phyloP scores from a whole-genome alignment of 2,888 invertebrate genomes.

The Cheilosia variabilis region DNA sequence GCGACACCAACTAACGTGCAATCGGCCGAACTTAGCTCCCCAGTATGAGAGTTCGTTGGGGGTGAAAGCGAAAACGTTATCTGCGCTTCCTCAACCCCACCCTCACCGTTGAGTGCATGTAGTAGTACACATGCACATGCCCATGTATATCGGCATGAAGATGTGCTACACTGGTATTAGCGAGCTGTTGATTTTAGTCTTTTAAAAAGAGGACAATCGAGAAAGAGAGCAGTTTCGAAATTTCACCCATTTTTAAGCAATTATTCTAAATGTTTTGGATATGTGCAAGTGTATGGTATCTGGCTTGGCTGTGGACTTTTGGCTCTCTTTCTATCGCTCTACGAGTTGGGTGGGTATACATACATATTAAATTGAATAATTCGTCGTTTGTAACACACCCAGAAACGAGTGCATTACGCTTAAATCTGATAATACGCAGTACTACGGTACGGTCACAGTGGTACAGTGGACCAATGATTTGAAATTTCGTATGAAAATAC shows the following conservation, averaged over 20 bases:
- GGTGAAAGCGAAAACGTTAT: conserved; percentile 48
- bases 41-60: conserved; percentile 62
- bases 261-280: conserved; percentile 2
- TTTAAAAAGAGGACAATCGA: conserved; percentile 1
- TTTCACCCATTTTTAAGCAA: not conserved
- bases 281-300: not conserved
- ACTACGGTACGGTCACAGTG: not conserved
- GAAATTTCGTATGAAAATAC: too few relatives aligned
- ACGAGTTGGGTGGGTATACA: not conserved
- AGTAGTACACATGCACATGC: conserved; percentile 12
- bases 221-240: not conserved
- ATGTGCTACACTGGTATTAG: conserved; percentile 17
- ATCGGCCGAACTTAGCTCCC: conserved; percentile 58
- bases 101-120: conserved; percentile 34
- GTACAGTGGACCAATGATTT: not conserved
- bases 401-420: conserved; percentile 57
- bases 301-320: not conserved
- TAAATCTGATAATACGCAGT: conserved; percentile 68
- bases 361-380: conserved; percentile 59
- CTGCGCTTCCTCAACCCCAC: conserved; percentile 1
- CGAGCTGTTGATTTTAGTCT: conserved; percentile 45
- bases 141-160: not conserved
- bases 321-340: not conserved
- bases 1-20: conserved; percentile 62
- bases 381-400: conserved; percentile 41